Evolutionary conservation across 1,140 invertebrate species (phyloP).

Genomic region (Pinna nobilis): DNA sequence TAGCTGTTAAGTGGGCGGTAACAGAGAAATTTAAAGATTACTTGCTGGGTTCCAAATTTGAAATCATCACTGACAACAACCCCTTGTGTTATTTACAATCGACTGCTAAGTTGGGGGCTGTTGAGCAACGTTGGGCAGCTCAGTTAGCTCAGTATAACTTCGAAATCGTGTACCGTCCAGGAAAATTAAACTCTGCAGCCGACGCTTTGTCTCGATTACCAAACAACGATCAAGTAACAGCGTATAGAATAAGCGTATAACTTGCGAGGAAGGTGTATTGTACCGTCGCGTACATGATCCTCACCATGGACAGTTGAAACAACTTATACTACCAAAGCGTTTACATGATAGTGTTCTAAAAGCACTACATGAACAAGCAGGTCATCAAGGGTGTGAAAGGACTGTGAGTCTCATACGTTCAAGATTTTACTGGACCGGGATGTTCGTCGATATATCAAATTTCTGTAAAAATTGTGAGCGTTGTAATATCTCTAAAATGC

Average conservation of each 20-base stretch:
- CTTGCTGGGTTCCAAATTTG: slow-evolving; percentile 34
- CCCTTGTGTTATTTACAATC: slow-evolving; percentile 34
- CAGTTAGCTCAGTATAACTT: slow-evolving; percentile 43
- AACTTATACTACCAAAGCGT: background rate
- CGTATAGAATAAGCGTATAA: background rate
- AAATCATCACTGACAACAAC: slow-evolving; percentile 48
- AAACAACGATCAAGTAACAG: background rate
- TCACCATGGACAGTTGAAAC: slow-evolving; percentile 3
- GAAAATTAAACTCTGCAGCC: slow-evolving; percentile 17
- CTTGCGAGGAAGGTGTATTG: background rate
- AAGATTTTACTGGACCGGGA: slow-evolving; percentile 35
- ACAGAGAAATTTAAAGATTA: slow-evolving; percentile 47
- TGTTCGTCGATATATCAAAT: slow-evolving; percentile 21
- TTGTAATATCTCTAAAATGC: slow-evolving; percentile 11
- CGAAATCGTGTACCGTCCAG: slow-evolving; percentile 35
- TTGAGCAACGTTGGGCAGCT: slow-evolving; percentile 40
- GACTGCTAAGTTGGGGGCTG: slow-evolving; percentile 41
- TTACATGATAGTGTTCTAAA: background rate
- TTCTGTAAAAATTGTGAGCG: slow-evolving; percentile 10
- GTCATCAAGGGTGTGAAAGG: slow-evolving; percentile 22
- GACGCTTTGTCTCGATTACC: slow-evolving; percentile 38
- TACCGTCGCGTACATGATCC: slow-evolving; percentile 15
- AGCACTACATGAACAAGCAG: slow-evolving; percentile 28
- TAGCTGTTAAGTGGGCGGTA: slow-evolving; percentile 46
- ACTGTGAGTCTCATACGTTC: background rate